Evolutionary conservation across 2,113 vertebrate genomes (phyloP).

Genomic region (Aspidoscelis tigris): DNA sequence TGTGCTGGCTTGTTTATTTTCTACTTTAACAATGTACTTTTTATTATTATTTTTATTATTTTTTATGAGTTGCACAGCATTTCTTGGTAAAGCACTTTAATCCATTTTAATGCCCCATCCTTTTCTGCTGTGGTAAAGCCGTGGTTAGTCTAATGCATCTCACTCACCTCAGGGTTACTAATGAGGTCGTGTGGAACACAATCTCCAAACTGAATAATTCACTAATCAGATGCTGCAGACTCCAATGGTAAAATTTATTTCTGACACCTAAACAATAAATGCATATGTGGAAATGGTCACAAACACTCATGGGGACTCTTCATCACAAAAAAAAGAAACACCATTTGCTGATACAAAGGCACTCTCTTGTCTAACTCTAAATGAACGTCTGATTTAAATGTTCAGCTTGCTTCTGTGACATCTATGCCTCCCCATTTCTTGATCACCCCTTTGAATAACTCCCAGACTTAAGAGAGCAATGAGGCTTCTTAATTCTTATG

Average conservation of each 20-base stretch:
- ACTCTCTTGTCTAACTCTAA: slow-evolving; percentile 42
- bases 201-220: slow-evolving; percentile 87
- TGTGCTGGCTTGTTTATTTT: slow-evolving; percentile 54
- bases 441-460: background rate
- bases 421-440: background rate
- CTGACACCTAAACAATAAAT: slow-evolving; percentile 84
- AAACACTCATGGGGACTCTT: rapidly evolving
- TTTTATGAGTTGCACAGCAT: slow-evolving; percentile 73
- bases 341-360: slow-evolving; percentile 39
- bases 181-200: slow-evolving; percentile 83
- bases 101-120: slow-evolving; percentile 83
- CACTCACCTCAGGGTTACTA: slow-evolving; percentile 87
- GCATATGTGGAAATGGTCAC: slow-evolving; percentile 68
- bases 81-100: slow-evolving; percentile 88
- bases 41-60: slow-evolving; percentile 10
- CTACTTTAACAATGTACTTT: slow-evolving; percentile 69
- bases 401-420: background rate
- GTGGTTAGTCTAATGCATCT: slow-evolving; percentile 86
- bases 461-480: background rate
- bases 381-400: background rate
- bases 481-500: background rate
- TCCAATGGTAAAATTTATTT: slow-evolving; percentile 87
- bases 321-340: slow-evolving; percentile 36
- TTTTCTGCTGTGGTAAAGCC: slow-evolving; percentile 76
- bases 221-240: slow-evolving; percentile 85